These are phyloP conservation scores for Sander lucioperca DNA, from an alignment of 2,113 vertebrate genomes.

Conservation along the genomic window DNA sequence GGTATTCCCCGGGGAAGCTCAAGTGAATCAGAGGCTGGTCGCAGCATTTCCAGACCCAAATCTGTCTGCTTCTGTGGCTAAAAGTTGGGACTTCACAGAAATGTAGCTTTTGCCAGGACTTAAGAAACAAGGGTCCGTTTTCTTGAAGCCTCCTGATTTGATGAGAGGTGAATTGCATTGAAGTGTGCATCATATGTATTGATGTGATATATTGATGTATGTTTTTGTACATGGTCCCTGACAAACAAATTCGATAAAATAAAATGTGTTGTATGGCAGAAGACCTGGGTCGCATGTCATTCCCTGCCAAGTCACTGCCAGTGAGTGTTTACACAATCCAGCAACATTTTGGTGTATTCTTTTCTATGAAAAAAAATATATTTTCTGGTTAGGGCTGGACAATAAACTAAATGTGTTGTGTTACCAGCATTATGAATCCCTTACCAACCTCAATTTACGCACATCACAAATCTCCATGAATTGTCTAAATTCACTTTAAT, in stretches of 20 bases:
- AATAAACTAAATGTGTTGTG: background rate
- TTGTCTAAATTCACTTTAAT: background rate
- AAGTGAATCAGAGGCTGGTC: slow-evolving; percentile 31
- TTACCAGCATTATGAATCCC: background rate
- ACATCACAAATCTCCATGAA: too few relatives aligned
- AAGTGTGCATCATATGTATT: background rate
- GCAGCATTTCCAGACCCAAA: slow-evolving; percentile 45
- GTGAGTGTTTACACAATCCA: background rate
- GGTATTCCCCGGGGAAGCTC: slow-evolving; percentile 29
- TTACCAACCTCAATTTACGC: background rate
- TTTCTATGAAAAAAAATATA: background rate
- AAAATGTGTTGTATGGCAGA: background rate
- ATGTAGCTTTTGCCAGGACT: background rate
- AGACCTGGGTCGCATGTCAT: background rate
- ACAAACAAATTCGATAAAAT: background rate
- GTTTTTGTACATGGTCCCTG: background rate
- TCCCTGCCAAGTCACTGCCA: background rate
- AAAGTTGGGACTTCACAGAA: slow-evolving; percentile 10
- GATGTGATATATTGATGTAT: background rate
- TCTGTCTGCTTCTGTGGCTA: slow-evolving; percentile 27
- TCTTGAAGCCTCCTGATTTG: background rate
- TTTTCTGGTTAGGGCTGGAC: background rate
- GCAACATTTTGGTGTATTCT: too few relatives aligned
- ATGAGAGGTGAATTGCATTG: background rate
- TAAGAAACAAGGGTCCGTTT: slow-evolving; percentile 14